Evolutionary conservation across 2,888 invertebrate genomes (phyloP), one percentile per base, ranked within the genome.

Genomic region (Drosophila recens): DNA sequence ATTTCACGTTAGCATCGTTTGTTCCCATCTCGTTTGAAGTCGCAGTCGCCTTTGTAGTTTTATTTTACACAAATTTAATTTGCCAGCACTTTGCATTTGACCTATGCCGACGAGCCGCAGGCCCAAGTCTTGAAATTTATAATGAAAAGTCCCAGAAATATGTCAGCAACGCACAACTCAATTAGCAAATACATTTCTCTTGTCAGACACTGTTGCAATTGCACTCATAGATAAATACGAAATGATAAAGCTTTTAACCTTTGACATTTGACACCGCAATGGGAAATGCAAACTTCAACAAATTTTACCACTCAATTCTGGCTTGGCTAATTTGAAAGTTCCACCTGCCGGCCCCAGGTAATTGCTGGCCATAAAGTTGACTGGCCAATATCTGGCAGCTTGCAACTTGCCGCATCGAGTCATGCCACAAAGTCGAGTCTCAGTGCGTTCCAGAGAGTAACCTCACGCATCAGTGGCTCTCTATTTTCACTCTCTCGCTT

Each of bases 11-110:
- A 58, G 77, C 57, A 46, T 58, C 65, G 80, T 61, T 70, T 74
- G 67, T 71, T 67, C 36, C 40, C 56, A 53, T 65, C 66, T 53
- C 59, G 70, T 88, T 83, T 83, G 88, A 83, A 82, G 86, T 75
- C 27, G 64, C 65, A 80, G 86, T 75, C 27, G 64, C 65, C 82
- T 83, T 87, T 83, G 87, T 82, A 76, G 70, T 72, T 72, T 36
- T 42, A 23, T 53, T 63, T 54, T 59, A 66, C 36, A 49, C 64
- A 75, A 84, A 84, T 80, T 77, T 67, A 77, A 81, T 81, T 77
- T 80, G 43, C 33, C 46, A 46, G 40, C 76, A 58, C 59, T 75
- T 75, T 66, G 64, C 75, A 69, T 62, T 59, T 67, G 76, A 72
- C 67, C 74, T 52, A 27, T 33, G 68, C 53, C 53, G 49, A 57